Percentiles rank a stretch among this genome's conserved stretches.
These are phyloP conservation scores for Oedothorax gibbosus DNA, from an alignment of 1,140 invertebrate genomes.

Conservation along the genomic window DNA sequence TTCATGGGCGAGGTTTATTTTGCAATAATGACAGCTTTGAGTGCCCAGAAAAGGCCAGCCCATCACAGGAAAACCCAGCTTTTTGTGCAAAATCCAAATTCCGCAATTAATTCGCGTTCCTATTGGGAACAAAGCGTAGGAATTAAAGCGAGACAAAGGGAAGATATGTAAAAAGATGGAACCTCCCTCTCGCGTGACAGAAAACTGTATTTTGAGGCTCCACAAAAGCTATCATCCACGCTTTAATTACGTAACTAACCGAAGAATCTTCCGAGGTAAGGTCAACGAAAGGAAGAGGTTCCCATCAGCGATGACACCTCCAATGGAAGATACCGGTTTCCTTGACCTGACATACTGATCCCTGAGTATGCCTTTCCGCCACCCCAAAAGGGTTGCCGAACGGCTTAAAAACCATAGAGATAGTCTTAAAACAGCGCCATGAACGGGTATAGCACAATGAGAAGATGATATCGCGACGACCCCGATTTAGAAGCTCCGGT, in stretches of 20 bases:
- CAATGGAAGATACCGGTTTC: slow-evolving; percentile 60
- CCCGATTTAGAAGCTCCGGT: no score
- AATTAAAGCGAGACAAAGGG: not conserved
- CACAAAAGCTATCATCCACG: slow-evolving; percentile 13
- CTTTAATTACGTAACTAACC: slow-evolving; percentile 41
- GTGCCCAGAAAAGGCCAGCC: no score
- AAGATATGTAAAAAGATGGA: slow-evolving; percentile 3
- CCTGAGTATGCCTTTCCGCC: slow-evolving; percentile 20
- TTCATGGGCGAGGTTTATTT: no score
- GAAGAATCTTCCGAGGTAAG: slow-evolving; percentile 39
- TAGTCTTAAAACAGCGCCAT: no score
- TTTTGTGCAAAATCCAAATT: not conserved
- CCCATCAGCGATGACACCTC: slow-evolving; percentile 51
- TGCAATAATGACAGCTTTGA: no score
- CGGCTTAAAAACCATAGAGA: no score
- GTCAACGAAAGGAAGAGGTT: slow-evolving; percentile 59
- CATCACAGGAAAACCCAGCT: no score
- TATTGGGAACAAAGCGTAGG: slow-evolving; percentile 17
- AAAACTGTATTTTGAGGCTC: slow-evolving; percentile 24
- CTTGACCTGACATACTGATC: slow-evolving; percentile 61
- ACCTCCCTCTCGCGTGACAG: slow-evolving; percentile 1
- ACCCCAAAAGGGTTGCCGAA: slow-evolving; percentile 52
- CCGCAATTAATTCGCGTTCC: not conserved
- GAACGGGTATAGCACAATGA: not conserved
- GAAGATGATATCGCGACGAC: not conserved